Base-by-base conservation (phyloP, 1,140 invertebrate species). In the Panagrolaimus sp. region DNA sequence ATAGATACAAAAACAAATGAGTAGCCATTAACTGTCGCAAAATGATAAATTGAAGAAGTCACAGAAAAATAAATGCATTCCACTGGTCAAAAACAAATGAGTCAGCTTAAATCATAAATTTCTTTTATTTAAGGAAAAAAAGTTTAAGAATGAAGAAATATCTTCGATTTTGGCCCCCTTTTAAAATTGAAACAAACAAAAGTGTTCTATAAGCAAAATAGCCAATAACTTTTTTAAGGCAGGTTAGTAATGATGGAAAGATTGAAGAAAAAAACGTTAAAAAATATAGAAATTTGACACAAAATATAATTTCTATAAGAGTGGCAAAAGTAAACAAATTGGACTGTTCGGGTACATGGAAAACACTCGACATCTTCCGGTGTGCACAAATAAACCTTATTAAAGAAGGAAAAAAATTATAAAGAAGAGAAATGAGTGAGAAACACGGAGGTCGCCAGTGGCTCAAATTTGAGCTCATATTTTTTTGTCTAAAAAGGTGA, bases 171-270 rank as follows among this genome's bases (percentile, higher is more conserved):
- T 38, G 31, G 31, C 31, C 31, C 31, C 31, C n/a, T n/a, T 38
- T 38, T 7, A 38, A 38, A 38, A 38, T 38, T 7, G 7, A 38
- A 38, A 38, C 2, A 2, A 38, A 38, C 2, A 4, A 38, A 38
- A 38, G 2, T 4, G 2, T 38, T 7, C 31, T 7, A 38, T 4
- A 38, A 38, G 31, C 31, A 71, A 67, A 23, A 31, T 25, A 27
- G 51, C 16, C 20, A 25, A 20, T 43, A 11, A 63, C 62, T 43
- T 38, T 5, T 31, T 53, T 27, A 45, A 47, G 48, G 38, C 62
- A 45, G 42, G 20, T 61, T 14, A 73, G 68, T 20, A 5, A 23
- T 73, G 46, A 65, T 61, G 13, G 70, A 63, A 73, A 73, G n/a
- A 8, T 8, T 45, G n/a, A 66, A 66, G 9, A n/a, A 20, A 2